Base-by-base conservation (phyloP, 2,797 vertebrate species). In the Melanotaenia boesemani region DNA sequence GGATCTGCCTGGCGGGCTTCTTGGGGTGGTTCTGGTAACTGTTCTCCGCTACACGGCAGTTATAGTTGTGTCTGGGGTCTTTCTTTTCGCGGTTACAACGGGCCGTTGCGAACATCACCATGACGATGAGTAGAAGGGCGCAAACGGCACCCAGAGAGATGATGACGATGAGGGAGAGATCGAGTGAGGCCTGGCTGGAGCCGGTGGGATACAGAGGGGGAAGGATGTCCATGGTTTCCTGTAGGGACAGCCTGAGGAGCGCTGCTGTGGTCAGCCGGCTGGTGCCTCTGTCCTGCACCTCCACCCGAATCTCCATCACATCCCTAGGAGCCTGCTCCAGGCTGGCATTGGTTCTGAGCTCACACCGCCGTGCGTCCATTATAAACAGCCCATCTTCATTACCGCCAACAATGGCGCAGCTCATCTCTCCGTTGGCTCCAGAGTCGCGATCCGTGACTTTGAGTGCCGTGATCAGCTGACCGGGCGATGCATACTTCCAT, bases 21-120 rank as follows among this genome's bases (percentile, higher is more conserved):
- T 99, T 99, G 0, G 98, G 98, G 65, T 99, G 97, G 84, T 99
- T 97, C 91, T 99, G 97, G 86, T 99, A 99, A 39, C 96, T 99
- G 2, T 93, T 98, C 66, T 99, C 98, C 0, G 98, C 98, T 66
- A 99, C 96, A 0, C 98, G 94, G 60, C 98, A 99, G 90, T 99
- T 99, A 90, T 99, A 99, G 58, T 97, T 98, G 79, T 91, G 92
- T 18, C 96, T 89, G 2, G 96, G 97, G 90, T 99, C 97, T 77
- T 99, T 99, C 87, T 99, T 99, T 79, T 98, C 97, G 20, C 96
- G 92, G 76, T 94, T 97, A 88, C 97, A 99, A 71, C 96, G 96
- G 2, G 90, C 76, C 0, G 96, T 98, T 50, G 97, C 97, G 39
- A 99, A 99, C 85, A 97, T 95, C 52, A 98, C 96, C 98, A 99